A percentile compares a stretch with the other conserved stretches of the same genome.
Evolutionary conservation across 2,797 vertebrate genomes (phyloP).

Genomic region (Varecia variegata): DNA sequence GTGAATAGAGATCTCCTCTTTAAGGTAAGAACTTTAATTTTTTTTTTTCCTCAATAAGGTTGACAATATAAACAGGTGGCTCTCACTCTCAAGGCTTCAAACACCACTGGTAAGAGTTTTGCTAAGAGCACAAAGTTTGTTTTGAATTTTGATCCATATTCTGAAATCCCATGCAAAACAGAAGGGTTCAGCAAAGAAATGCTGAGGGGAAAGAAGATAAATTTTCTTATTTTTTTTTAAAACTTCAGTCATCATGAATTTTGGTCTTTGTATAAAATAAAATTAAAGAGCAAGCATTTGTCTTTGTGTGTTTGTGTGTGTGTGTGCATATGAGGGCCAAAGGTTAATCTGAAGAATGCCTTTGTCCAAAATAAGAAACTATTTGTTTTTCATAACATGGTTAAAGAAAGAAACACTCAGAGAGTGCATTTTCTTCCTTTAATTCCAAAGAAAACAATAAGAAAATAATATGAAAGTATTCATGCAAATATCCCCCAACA

Average conservation of each 20-base stretch:
- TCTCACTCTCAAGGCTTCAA: background rate
- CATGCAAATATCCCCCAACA: background rate
- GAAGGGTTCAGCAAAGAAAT: background rate
- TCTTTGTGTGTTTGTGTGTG: background rate
- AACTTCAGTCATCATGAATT: background rate
- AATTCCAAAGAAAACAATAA: background rate
- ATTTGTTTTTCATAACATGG: background rate
- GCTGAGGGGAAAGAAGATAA: background rate
- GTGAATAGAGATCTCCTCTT: background rate
- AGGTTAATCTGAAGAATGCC: background rate
- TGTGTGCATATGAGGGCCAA: background rate
- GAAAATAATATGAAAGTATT: background rate
- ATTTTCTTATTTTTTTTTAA: background rate
- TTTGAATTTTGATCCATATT: background rate
- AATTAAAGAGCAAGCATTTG: background rate
- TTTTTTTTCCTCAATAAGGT: background rate
- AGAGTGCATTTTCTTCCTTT: background rate
- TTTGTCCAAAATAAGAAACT: background rate
- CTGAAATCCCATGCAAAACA: background rate
- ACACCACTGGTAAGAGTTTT: background rate
- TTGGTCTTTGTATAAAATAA: background rate
- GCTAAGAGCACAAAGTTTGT: background rate
- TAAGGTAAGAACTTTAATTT: background rate
- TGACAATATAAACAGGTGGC: background rate
- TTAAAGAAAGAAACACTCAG: background rate